Conservation (phyloP, 2,113 vertebrate species). For the Phyllopteryx taeniolatus region DNA sequence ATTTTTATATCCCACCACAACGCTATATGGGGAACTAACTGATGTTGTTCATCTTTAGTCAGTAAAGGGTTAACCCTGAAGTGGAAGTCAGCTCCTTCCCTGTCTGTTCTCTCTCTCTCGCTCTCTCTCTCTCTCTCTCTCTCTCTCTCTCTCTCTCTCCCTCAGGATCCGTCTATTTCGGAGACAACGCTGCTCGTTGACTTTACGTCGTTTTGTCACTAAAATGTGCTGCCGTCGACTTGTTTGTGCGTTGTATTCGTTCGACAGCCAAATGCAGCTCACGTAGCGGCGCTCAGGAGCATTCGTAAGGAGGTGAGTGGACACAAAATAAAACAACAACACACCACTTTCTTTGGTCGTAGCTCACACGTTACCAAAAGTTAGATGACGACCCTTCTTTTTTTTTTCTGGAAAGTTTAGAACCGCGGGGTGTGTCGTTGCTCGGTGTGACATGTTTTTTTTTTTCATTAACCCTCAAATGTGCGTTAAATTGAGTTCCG, state of each 20-base stretch:
- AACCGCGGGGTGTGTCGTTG: neutral
- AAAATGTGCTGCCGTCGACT: neutral
- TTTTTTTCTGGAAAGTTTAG: neutral
- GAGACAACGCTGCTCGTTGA: neutral
- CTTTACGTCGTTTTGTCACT: neutral
- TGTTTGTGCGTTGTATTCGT: neutral
- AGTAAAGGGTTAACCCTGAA: constrained; percentile 1
- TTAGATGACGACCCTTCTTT: neutral
- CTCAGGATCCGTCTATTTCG: neutral
- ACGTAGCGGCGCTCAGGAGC: neutral
- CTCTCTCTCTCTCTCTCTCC: neutral
- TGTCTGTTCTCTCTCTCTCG: neutral
- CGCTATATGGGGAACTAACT: too few species aligned
- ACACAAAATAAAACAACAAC: neutral
- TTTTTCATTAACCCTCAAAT: neutral
- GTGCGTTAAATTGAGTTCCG: neutral
- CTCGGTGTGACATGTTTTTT: neutral
- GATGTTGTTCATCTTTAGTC: neutral
- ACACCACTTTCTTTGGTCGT: neutral
- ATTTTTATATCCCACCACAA: too few species aligned
- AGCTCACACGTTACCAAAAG: neutral
- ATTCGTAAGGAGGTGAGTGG: neutral
- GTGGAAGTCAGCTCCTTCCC: neutral
- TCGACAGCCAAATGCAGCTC: neutral
- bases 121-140: neutral